Evolutionary conservation across 2,797 vertebrate species (phyloP).

Genomic region (Hephaestus fuliginosus): DNA sequence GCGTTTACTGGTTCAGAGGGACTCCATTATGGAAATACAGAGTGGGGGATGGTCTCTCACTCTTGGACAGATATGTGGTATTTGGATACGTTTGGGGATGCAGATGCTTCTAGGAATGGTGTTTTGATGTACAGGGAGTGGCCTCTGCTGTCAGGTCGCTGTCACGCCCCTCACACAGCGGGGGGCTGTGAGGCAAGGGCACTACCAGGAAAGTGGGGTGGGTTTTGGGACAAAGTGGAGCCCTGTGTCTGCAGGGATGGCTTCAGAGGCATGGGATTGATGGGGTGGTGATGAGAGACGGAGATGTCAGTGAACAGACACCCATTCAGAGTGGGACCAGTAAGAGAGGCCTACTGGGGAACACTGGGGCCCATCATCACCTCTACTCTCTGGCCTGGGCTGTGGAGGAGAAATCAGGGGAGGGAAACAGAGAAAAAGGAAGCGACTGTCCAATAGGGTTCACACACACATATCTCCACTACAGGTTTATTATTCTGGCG

Average conservation of each 20-base stretch:
- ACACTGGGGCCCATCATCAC: constrained; percentile 75
- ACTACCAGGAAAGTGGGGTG: constrained; percentile 49
- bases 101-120: constrained; percentile 43
- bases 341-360: constrained; percentile 75
- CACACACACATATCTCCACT: constrained; percentile 59
- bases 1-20: constrained; percentile 78
- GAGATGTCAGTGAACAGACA: constrained; percentile 85
- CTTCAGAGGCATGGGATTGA: constrained; percentile 79
- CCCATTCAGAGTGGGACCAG: constrained; percentile 82
- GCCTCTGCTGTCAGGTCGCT: constrained; percentile 74
- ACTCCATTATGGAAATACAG: constrained; percentile 64
- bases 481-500: constrained; percentile 74
- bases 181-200: constrained; percentile 51
- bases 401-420: constrained; percentile 42
- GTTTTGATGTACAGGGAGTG: constrained; percentile 59
- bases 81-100: constrained; percentile 62
- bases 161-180: constrained; percentile 69
- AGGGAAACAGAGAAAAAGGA: constrained; percentile 45
- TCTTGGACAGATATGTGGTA: constrained; percentile 61
- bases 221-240: constrained; percentile 81
- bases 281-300: constrained; percentile 87
- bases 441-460: constrained; percentile 52
- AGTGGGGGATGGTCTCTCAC: constrained; percentile 55
- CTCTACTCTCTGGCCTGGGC: constrained; percentile 55
- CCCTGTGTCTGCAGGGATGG: constrained; percentile 82